phyloP scores from a whole-genome alignment of 2,113 vertebrate genomes.

The Actenoides lindsayi region DNA sequence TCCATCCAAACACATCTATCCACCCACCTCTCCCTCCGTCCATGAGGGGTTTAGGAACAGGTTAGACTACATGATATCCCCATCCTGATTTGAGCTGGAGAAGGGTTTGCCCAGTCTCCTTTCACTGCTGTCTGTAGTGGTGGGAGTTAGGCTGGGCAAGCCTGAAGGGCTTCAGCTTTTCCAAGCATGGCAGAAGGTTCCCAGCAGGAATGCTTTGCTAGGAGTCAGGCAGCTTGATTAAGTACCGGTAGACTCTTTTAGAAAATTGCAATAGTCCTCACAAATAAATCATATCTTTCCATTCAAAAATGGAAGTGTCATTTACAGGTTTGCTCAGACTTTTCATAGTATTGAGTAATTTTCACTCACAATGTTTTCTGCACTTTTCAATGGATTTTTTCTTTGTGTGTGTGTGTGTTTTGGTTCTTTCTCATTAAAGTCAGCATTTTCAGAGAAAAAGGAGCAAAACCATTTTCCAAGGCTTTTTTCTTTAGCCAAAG shows the following conservation, averaged over 20 bases:
- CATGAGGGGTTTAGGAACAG: not conserved
- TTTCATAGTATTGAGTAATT: not conserved
- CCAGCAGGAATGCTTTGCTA: not conserved
- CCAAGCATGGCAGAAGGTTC: not conserved
- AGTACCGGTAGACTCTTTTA: not conserved
- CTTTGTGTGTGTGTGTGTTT: not conserved
- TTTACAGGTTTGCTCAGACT: not conserved
- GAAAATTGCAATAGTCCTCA: not conserved
- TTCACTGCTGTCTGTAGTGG: not conserved
- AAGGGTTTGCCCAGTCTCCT: not conserved
- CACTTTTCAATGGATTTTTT: not conserved
- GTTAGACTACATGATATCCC: not conserved
- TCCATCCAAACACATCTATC: not conserved
- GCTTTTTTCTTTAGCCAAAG: not conserved
- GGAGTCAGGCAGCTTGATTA: not conserved
- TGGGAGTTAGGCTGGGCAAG: not conserved
- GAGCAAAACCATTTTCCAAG: not conserved
- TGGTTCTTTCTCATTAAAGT: not conserved
- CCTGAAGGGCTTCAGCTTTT: not conserved
- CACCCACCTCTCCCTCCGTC: not conserved
- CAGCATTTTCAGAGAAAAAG: constrained; percentile 26
- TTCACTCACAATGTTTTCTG: not conserved
- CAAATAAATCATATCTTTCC: constrained; percentile 4
- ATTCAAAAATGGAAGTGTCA: not conserved
- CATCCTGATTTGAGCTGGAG: not conserved